These are phyloP conservation scores for Stenodera caucasica DNA, from an alignment of 2,888 invertebrate genomes.

Conservation along the genomic window DNA sequence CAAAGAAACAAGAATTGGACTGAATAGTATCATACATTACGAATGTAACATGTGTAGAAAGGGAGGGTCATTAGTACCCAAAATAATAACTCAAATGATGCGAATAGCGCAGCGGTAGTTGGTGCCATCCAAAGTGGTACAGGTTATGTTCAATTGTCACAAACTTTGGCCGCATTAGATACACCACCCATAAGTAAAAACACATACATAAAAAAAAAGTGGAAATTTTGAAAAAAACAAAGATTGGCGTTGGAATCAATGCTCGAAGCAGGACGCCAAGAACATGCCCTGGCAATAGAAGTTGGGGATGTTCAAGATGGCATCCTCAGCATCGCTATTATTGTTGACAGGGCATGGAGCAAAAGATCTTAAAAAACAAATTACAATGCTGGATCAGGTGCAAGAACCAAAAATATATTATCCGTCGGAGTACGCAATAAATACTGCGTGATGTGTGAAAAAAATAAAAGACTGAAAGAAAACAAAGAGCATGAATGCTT, in stretches of 20 bases:
- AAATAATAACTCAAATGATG: too few species aligned
- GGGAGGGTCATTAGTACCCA: too few species aligned
- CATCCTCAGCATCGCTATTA: slow-evolving; percentile 29
- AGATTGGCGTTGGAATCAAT: slow-evolving; percentile 13
- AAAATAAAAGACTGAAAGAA: slow-evolving; percentile 8
- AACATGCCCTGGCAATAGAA: slow-evolving; percentile 24
- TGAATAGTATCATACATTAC: too few species aligned
- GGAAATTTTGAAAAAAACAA: background rate
- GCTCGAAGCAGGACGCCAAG: slow-evolving; percentile 11
- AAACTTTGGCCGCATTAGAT: slow-evolving; percentile 7
- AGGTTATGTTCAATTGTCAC: too few species aligned
- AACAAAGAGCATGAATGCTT: slow-evolving; percentile 22
- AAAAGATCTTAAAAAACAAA: slow-evolving; percentile 28
- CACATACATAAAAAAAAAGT: background rate
- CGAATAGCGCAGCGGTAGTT: too few species aligned
- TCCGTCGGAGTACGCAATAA: slow-evolving; percentile 28
- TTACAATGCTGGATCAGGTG: slow-evolving; percentile 20
- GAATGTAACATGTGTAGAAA: too few species aligned
- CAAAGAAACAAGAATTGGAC: too few species aligned
- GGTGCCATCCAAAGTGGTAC: background rate
- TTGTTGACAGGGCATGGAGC: slow-evolving; percentile 34
- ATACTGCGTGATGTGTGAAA: slow-evolving; percentile 22
- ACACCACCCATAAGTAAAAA: slow-evolving; percentile 8
- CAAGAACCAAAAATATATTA: slow-evolving; percentile 25
- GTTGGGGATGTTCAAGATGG: slow-evolving; percentile 30